phyloP scores from a whole-genome alignment of 2,113 vertebrate genomes.

The Python bivittatus region DNA sequence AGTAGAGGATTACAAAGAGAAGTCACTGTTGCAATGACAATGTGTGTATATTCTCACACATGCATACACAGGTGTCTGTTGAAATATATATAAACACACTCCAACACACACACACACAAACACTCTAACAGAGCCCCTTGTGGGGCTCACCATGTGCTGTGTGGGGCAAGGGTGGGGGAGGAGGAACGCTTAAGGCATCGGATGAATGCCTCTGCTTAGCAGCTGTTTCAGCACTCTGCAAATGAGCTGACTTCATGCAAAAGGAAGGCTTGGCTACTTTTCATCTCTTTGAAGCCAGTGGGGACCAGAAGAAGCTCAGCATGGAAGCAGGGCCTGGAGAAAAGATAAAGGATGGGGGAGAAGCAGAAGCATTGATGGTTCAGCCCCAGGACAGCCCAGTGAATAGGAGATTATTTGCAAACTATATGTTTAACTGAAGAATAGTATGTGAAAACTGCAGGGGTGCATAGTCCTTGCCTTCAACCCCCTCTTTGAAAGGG shows the following conservation, averaged over 20 bases:
- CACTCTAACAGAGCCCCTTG: not conserved
- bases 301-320: not conserved
- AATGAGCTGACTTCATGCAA: constrained; percentile 1
- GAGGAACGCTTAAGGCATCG: not conserved
- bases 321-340: not conserved
- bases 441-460: not conserved
- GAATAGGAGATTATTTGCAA: not conserved
- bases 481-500: not conserved
- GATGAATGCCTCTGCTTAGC: not conserved
- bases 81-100: not conserved
- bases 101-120: not conserved
- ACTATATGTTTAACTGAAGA: not conserved
- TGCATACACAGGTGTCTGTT: not conserved
- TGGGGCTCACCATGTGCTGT: not conserved
- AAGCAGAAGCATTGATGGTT: not conserved
- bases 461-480: not conserved
- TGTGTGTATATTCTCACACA: not conserved
- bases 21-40: not conserved
- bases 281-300: not conserved
- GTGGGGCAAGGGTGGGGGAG: too few species aligned
- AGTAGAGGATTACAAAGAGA: not conserved
- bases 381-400: not conserved
- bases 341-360: not conserved
- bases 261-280: constrained; percentile 9
- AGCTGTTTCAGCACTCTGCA: constrained; percentile 6